phyloP scores from a whole-genome alignment of 2,113 vertebrate genomes.

The Melanotaenia duboulayi region DNA sequence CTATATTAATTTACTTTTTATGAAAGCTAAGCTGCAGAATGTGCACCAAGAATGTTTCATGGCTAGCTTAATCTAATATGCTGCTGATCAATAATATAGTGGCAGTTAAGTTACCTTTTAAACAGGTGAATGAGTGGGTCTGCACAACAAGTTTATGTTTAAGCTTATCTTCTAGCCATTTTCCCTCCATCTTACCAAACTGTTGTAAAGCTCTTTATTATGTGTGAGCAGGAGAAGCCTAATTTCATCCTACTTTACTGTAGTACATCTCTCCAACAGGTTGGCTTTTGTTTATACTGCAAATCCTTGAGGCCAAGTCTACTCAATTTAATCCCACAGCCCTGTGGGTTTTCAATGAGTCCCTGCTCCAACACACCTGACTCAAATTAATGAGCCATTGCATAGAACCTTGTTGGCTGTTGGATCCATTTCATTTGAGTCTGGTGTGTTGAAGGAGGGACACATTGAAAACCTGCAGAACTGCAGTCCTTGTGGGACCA shows the following conservation, averaged over 20 bases:
- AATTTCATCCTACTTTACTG: slow-evolving; percentile 33
- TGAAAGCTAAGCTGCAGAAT: neutral
- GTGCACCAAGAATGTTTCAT: neutral
- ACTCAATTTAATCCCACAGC: too few species aligned
- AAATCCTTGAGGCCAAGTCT: slow-evolving; percentile 33
- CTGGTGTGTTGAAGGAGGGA: too few species aligned
- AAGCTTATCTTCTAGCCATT: slow-evolving; percentile 14
- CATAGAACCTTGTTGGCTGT: too few species aligned
- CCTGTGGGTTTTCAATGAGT: too few species aligned
- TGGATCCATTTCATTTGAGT: too few species aligned
- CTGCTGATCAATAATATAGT: neutral
- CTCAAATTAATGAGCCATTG: too few species aligned
- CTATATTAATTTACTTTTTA: slow-evolving; percentile 21
- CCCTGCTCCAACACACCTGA: too few species aligned
- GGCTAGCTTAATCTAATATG: neutral
- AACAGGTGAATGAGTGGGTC: neutral
- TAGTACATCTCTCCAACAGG: slow-evolving; percentile 22
- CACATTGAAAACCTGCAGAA: too few species aligned
- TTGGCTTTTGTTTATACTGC: slow-evolving; percentile 44
- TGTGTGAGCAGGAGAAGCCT: neutral
- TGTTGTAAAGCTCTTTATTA: slow-evolving; percentile 24
- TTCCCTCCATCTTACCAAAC: slow-evolving; percentile 1
- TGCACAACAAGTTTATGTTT: neutral
- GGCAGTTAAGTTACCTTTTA: neutral
- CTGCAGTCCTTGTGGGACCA: too few species aligned